Evolutionary conservation across 2,888 invertebrate species (phyloP).

Genomic region (Melolontha melolontha): DNA sequence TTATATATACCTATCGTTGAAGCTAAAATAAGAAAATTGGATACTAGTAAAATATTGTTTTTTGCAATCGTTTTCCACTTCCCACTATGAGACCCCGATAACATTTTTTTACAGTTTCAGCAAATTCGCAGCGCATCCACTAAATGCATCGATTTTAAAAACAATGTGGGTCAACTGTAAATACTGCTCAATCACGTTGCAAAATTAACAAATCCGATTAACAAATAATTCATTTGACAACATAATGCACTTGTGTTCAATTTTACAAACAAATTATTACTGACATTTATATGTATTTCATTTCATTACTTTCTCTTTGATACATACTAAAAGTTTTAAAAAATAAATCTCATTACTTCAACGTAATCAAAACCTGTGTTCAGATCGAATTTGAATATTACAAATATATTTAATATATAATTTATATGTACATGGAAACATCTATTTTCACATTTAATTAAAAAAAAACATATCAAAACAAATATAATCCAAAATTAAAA

Average conservation of each 20-base stretch:
- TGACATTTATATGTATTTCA: slow-evolving; percentile 19
- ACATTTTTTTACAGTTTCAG: slow-evolving; percentile 4
- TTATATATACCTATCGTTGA: no score
- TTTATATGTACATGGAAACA: slow-evolving; percentile 13
- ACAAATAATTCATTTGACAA: slow-evolving; percentile 26
- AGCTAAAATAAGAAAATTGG: no score
- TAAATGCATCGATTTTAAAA: background rate
- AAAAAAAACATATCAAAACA: slow-evolving; percentile 21
- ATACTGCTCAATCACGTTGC: slow-evolving; percentile 23
- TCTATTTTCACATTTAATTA: slow-evolving; percentile 17
- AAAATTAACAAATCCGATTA: slow-evolving; percentile 22
- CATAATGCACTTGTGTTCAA: slow-evolving; percentile 14
- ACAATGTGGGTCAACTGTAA: slow-evolving; percentile 27
- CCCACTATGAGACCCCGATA: background rate
- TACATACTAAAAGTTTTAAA: no score
- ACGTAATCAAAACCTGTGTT: background rate
- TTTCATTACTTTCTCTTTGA: background rate
- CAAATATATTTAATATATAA: slow-evolving; percentile 3
- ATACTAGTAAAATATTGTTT: no score
- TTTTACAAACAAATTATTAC: slow-evolving; percentile 17
- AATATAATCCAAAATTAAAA: slow-evolving; percentile 26
- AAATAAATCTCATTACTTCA: no score
- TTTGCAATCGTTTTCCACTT: background rate
- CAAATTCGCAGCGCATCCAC: background rate
- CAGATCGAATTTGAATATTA: slow-evolving; percentile 7